Percentiles rank a stretch among this genome's conserved stretches.
phyloP scores from a whole-genome alignment of 1,140 invertebrate species.

The Brachionus calyciflorus region DNA sequence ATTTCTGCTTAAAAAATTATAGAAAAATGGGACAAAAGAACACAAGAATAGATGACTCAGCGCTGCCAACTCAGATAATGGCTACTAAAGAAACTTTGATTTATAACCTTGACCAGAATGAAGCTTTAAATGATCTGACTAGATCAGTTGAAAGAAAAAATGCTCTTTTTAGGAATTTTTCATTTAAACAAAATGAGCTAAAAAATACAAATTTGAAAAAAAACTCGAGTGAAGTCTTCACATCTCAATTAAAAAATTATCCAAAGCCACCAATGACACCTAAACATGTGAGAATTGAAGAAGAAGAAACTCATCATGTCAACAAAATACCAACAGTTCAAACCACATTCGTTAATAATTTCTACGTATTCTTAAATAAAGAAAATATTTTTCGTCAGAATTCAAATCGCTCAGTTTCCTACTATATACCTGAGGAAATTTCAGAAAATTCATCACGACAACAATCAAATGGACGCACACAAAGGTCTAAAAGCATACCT shows the following conservation, averaged over 20 bases:
- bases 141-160: background rate
- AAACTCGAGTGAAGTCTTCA: background rate
- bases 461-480: background rate
- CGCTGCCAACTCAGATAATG: background rate
- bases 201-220: background rate
- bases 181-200: background rate
- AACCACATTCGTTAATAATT: slow-evolving; percentile 9
- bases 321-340: background rate
- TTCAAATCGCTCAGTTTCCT: background rate
- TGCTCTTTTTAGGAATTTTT: background rate
- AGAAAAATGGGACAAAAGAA: slow-evolving; percentile 37
- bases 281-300: background rate
- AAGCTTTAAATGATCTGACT: background rate
- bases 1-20: too few relatives aligned
- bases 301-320: too few relatives aligned
- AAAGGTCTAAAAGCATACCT: slow-evolving; percentile 9
- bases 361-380: slow-evolving; percentile 1
- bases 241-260: background rate
- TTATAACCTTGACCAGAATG: background rate
- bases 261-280: background rate
- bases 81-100: background rate
- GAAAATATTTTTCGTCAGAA: background rate
- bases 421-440: slow-evolving; percentile 11
- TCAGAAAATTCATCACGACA: too few relatives aligned
- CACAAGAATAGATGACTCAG: background rate